Evolutionary conservation across 2,113 vertebrate genomes (phyloP).

Genomic region (Lamprologus lemairii): DNA sequence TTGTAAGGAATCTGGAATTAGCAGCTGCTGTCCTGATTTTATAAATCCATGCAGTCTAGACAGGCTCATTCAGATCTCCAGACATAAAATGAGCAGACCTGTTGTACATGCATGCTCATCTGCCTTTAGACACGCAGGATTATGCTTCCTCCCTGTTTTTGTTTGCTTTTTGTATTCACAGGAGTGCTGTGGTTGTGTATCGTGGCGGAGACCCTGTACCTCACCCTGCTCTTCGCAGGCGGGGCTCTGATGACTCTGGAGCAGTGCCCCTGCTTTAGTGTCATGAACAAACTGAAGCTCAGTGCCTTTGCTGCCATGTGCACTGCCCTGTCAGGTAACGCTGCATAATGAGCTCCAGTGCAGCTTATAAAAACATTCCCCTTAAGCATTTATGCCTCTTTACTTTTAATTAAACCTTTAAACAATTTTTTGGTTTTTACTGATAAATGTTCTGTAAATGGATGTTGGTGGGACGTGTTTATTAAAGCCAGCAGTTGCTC

Average conservation of each 20-base stretch:
- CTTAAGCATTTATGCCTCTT: neutral
- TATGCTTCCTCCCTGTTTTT: neutral
- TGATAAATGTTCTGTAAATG: neutral
- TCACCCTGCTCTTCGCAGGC: slow-evolving; percentile 74
- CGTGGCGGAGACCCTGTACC: slow-evolving; percentile 77
- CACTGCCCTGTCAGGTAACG: slow-evolving; percentile 81
- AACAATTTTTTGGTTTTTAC: neutral
- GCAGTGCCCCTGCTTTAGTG: slow-evolving; percentile 68
- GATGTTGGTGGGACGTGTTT: neutral
- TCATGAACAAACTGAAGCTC: slow-evolving; percentile 80
- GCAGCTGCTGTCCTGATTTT: neutral
- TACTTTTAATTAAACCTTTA: neutral
- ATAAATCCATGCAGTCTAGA: neutral
- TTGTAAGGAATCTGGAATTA: neutral
- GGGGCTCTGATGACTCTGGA: slow-evolving; percentile 76
- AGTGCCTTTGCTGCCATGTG: slow-evolving; percentile 84
- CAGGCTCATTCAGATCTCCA: neutral
- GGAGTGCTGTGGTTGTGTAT: slow-evolving; percentile 86
- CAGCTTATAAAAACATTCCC: neutral
- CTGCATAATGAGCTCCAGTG: neutral
- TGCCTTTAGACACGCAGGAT: neutral
- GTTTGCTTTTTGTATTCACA: slow-evolving; percentile 27
- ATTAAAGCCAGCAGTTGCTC: neutral
- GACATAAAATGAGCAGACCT: neutral
- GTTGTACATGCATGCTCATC: neutral